Evolutionary conservation across 2,888 invertebrate genomes (phyloP).

Genomic region (Cheilosia vernalis): DNA sequence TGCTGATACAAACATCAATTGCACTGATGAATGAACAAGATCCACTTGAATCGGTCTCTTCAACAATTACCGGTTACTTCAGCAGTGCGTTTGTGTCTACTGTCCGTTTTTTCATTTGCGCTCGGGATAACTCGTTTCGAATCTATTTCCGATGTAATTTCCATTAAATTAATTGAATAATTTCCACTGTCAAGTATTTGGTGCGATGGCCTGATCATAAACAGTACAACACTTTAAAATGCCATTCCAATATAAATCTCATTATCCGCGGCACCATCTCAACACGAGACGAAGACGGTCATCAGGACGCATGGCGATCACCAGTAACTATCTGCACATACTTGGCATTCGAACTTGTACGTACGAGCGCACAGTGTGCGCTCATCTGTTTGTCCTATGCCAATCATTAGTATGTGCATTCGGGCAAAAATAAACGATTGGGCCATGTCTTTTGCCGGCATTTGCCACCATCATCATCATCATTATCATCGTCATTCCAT

Average conservation of each 20-base stretch:
- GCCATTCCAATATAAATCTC: constrained; percentile 67
- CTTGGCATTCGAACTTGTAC: constrained; percentile 16
- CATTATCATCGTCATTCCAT: constrained; percentile 70
- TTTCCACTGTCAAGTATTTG: constrained; percentile 55
- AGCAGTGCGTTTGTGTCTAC: constrained; percentile 13
- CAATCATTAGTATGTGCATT: constrained; percentile 61
- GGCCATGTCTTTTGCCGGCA: constrained; percentile 43
- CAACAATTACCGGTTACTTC: constrained; percentile 20
- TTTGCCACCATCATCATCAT: constrained; percentile 69
- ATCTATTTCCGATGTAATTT: constrained; percentile 41
- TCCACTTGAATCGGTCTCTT: constrained; percentile 18
- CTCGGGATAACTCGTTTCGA: constrained; percentile 34
- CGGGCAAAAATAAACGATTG: constrained; percentile 35
- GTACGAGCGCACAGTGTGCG: not conserved
- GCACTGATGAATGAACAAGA: constrained; percentile 41
- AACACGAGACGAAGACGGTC: constrained; percentile 30
- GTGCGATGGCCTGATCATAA: constrained; percentile 57
- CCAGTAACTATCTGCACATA: constrained; percentile 12
- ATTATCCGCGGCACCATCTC: constrained; percentile 71
- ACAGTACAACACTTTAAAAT: constrained; percentile 71
- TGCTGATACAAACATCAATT: constrained; percentile 37
- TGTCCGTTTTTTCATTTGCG: constrained; percentile 22
- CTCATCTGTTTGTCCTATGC: constrained; percentile 56
- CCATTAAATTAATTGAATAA: constrained; percentile 68
- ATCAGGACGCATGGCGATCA: constrained; percentile 50